Percentiles rank a stretch among this genome's conserved stretches.
Evolutionary conservation across 2,888 invertebrate species (phyloP).

Genomic region (Lampropteryx suffumata): DNA sequence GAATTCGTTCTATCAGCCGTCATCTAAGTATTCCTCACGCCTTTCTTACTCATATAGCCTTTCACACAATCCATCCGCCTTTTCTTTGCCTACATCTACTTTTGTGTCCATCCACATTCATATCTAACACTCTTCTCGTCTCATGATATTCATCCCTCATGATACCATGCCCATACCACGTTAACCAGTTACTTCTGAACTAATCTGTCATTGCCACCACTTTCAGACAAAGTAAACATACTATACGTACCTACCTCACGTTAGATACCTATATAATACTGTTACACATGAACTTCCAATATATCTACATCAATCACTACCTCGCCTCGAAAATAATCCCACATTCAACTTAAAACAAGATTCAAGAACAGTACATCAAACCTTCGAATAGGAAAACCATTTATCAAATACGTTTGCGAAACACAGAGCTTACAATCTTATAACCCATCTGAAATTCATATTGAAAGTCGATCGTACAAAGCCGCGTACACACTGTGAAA

Average conservation of each 20-base stretch:
- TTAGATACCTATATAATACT: too few relatives aligned
- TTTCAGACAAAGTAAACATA: too few relatives aligned
- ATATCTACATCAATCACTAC: conserved; percentile 21
- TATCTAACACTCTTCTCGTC: too few relatives aligned
- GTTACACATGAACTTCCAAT: not conserved
- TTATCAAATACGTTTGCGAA: conserved; percentile 66
- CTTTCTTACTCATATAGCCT: too few relatives aligned
- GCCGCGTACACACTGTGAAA: conserved; percentile 74
- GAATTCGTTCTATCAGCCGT: not conserved
- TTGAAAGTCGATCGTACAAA: conserved; percentile 76
- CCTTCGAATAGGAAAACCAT: conserved; percentile 55
- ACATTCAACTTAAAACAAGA: conserved; percentile 32
- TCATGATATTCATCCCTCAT: too few relatives aligned
- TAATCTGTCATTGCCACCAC: too few relatives aligned
- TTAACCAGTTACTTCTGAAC: too few relatives aligned
- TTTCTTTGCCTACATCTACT: too few relatives aligned
- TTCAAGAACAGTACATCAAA: conserved; percentile 39
- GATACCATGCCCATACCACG: too few relatives aligned
- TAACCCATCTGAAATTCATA: conserved; percentile 80
- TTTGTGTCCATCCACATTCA: too few relatives aligned
- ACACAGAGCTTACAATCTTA: conserved; percentile 68
- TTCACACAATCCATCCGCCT: too few relatives aligned
- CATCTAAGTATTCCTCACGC: too few relatives aligned
- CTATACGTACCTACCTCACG: not conserved
- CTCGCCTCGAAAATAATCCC: conserved; percentile 16